Evolutionary conservation across 2,113 vertebrate genomes (phyloP).

Genomic region (Felis chaus): DNA sequence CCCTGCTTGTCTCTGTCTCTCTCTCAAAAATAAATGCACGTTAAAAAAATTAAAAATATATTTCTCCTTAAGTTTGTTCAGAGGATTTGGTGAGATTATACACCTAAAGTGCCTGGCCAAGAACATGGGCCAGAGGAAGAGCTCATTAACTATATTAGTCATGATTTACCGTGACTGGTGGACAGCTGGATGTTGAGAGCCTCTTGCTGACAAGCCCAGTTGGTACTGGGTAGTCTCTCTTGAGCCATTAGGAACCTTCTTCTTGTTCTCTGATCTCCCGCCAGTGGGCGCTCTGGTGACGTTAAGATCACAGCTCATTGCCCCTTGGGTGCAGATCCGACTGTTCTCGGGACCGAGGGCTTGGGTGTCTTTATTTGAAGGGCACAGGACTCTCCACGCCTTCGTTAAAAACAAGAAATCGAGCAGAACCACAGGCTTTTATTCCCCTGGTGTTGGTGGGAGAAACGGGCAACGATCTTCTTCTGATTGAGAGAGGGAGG

Average conservation of each 20-base stretch:
- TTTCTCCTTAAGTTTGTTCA: neutral
- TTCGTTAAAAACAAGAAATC: neutral
- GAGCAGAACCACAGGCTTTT: neutral
- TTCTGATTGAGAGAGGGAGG: neutral
- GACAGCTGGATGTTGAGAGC: neutral
- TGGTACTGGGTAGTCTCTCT: neutral
- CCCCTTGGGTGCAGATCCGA: fast-evolving
- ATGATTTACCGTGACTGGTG: neutral
- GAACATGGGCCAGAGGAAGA: neutral
- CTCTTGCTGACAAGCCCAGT: neutral
- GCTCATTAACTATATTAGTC: neutral
- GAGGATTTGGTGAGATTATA: neutral
- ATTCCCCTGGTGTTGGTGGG: neutral
- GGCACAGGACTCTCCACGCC: neutral
- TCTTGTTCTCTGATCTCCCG: neutral
- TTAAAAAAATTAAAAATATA: neutral
- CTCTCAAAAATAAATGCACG: too few relatives aligned
- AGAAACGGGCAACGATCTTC: neutral
- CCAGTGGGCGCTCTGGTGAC: neutral
- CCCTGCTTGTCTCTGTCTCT: too few relatives aligned
- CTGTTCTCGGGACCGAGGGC: fast-evolving
- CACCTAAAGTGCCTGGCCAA: neutral
- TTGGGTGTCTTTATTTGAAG: neutral
- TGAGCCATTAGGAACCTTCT: too few relatives aligned
- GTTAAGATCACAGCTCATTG: neutral